These are phyloP conservation scores for Sesamia nonagrioides DNA, from an alignment of 1,140 invertebrate genomes.

Conservation along the genomic window DNA sequence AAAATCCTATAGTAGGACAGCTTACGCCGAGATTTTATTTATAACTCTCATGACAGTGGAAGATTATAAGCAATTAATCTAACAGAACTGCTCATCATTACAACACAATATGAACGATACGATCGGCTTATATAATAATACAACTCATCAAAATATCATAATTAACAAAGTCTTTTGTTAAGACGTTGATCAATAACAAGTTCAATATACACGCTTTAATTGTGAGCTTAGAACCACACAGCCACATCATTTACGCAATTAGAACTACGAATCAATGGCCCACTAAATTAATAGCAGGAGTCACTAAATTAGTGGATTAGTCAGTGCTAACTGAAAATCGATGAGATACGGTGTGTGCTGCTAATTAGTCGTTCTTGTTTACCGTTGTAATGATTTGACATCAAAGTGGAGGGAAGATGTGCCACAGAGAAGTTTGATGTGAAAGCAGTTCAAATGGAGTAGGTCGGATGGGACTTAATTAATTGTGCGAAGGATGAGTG, in stretches of 20 bases:
- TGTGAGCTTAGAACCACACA: slow-evolving; percentile 9
- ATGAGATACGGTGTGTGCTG: slow-evolving; percentile 70
- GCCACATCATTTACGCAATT: slow-evolving; percentile 39
- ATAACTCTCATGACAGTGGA: background rate
- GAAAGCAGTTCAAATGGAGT: too few relatives aligned
- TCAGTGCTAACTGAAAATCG: slow-evolving; percentile 65
- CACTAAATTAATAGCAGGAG: slow-evolving; percentile 64
- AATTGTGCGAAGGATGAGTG: too few relatives aligned
- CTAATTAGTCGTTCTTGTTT: slow-evolving; percentile 77
- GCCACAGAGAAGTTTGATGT: too few relatives aligned
- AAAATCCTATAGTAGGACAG: too few relatives aligned
- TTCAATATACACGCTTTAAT: slow-evolving; percentile 15
- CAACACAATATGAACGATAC: background rate
- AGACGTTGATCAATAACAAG: background rate
- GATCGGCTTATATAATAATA: slow-evolving; percentile 6
- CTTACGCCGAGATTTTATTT: background rate
- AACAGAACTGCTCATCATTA: background rate
- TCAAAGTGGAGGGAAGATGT: slow-evolving; percentile 61
- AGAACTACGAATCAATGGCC: slow-evolving; percentile 53
- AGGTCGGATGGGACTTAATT: too few relatives aligned
- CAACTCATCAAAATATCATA: slow-evolving; percentile 27
- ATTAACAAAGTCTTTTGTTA: slow-evolving; percentile 33
- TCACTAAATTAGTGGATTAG: slow-evolving; percentile 73
- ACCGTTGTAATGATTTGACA: slow-evolving; percentile 71
- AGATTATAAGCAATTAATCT: background rate